These are phyloP conservation scores for Cremastinae sp. DNA, from an alignment of 2,888 invertebrate species.

Conservation along the genomic window DNA sequence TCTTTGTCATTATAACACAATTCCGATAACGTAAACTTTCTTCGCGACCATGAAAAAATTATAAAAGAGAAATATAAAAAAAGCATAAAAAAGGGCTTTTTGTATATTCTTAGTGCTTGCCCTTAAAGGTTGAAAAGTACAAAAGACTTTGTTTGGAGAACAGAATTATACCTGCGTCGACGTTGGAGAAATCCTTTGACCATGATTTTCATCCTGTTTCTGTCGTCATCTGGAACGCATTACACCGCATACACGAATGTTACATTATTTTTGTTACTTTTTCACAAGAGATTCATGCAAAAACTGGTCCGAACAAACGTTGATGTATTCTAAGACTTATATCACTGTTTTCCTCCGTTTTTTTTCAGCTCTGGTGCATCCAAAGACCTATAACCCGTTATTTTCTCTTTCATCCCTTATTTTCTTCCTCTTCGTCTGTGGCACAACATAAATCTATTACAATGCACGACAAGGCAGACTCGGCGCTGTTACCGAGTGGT, in stretches of 20 bases:
- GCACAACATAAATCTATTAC: conserved; percentile 74
- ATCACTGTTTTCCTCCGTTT: conserved; percentile 13
- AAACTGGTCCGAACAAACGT: conserved; percentile 36
- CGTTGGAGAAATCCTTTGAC: conserved; percentile 61
- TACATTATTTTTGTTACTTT: conserved; percentile 14
- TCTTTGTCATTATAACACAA: no score
- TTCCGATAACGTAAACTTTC: not conserved
- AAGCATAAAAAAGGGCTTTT: no score
- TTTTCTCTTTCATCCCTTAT: conserved; percentile 33
- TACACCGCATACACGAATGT: conserved; percentile 54
- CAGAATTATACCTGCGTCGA: conserved; percentile 56
- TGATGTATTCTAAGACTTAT: conserved; percentile 2
- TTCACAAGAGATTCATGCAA: conserved; percentile 7
- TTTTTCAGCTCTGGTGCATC: conserved; percentile 14
- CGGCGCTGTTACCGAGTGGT: conserved; percentile 56
- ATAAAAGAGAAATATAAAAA: no score
- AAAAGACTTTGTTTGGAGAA: conserved; percentile 44
- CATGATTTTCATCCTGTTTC: conserved; percentile 24
- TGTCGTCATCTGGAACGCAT: conserved; percentile 32
- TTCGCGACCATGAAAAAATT: not conserved
- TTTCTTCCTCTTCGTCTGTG: conserved; percentile 8
- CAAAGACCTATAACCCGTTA: conserved; percentile 7
- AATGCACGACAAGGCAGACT: conserved; percentile 65
- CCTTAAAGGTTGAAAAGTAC: not conserved
- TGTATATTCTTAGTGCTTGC: no score